Base-by-base conservation (phyloP, 2,888 invertebrate genomes). In the Dysmachus trigonus region DNA sequence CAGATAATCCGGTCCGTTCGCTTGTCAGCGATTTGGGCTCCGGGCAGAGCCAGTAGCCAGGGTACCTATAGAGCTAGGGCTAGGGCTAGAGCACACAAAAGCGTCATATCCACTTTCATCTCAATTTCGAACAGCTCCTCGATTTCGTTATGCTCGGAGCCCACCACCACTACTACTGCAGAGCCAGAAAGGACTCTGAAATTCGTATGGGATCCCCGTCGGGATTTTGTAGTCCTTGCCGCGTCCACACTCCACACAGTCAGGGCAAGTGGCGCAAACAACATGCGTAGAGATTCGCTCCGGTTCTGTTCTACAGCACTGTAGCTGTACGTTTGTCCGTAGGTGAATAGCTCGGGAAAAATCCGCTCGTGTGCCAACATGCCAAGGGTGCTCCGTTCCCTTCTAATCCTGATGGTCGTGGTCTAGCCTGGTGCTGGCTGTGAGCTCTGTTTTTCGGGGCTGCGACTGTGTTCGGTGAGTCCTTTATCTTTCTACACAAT, bases 401-500 rank as follows among this genome's bases (percentile, higher is more conserved):
- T 33, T 33, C 33, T 33, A n/a, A n/a, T n/a, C n/a, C 33, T 33
- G 4, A 33, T 33, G 33, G 33, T 33, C 33, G 33, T n/a, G n/a
- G n/a, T n/a, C n/a, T n/a, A n/a, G n/a, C n/a, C n/a, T n/a, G n/a
- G n/a, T n/a, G n/a, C n/a, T n/a, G n/a, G n/a, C n/a, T n/a, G n/a
- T n/a, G n/a, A n/a, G n/a, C n/a, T 47, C 15, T 47, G 47, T 15
- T 22, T 53, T 38, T 22, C 53, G 22, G 1, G 53, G 62, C 8
- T 27, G 22, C 8, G 18, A 22, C 10, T 62, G 62, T 62, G 10
- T 62, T 62, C 22, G 27, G 27, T 1, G 27, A 27, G 62, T 62
- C 62, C 76, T 77, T 77, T 77, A 77, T 77, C 77, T 77, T 77
- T 47, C 38, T 30, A 77, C 77, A 77, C 77, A 77, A 77, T 77